These are phyloP conservation scores for Teleogryllus oceanicus DNA, from an alignment of 2,888 invertebrate species.

Conservation along the genomic window DNA sequence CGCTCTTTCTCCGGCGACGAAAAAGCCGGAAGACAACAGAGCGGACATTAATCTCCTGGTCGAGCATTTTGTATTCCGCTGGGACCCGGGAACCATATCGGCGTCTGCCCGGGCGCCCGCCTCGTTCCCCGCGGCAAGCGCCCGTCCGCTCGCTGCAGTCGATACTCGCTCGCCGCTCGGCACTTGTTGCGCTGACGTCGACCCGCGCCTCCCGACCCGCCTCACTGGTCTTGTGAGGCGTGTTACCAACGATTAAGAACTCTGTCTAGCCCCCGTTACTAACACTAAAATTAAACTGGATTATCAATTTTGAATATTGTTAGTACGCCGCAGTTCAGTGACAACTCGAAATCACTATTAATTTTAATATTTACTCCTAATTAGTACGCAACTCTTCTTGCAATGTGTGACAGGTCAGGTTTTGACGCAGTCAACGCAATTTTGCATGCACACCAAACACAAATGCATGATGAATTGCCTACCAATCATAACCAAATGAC, in stretches of 20 bases:
- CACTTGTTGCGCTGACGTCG: background rate
- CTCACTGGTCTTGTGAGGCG: background rate
- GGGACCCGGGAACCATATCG: constrained; percentile 7
- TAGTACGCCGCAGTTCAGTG: too few species aligned
- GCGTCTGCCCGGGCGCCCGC: background rate
- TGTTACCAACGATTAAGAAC: background rate
- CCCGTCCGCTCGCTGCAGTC: background rate
- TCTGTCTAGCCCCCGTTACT: too few species aligned
- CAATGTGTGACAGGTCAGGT: too few species aligned
- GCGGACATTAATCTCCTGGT: background rate
- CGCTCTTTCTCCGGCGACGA: constrained; percentile 6
- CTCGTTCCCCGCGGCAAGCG: background rate
- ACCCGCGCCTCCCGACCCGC: background rate
- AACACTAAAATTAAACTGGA: too few species aligned
- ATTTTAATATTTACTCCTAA: too few species aligned
- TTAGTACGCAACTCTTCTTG: too few species aligned
- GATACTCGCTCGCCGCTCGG: background rate
- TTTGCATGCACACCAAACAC: too few species aligned
- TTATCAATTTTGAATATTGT: too few species aligned
- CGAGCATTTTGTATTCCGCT: constrained; percentile 18
- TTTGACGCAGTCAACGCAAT: too few species aligned
- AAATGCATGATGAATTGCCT: too few species aligned
- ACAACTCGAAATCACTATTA: too few species aligned
- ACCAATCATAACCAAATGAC: too few species aligned
- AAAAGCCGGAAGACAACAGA: background rate